A percentile compares a stretch with the other conserved stretches of the same genome.
Evolutionary conservation across 2,113 vertebrate species (phyloP).

Genomic region (Delphinus delphis): DNA sequence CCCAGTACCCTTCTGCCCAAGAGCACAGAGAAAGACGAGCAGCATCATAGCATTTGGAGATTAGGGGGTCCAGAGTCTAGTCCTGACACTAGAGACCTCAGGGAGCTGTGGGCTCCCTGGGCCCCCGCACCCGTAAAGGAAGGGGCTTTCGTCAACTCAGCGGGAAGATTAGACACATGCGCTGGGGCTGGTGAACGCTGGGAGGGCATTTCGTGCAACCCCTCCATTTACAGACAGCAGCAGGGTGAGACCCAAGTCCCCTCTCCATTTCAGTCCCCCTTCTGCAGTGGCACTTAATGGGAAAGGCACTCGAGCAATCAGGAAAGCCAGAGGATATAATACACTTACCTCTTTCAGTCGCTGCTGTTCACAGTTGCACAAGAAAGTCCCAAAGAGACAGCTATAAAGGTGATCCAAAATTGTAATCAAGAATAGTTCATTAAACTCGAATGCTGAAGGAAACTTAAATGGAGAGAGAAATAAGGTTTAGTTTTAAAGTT

Average conservation of each 20-base stretch:
- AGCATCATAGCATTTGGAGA: not conserved
- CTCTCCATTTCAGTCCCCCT: not conserved
- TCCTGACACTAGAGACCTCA: not conserved
- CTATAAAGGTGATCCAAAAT: constrained; percentile 98
- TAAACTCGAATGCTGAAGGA: constrained; percentile 97
- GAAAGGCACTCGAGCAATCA: not conserved
- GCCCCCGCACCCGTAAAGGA: not conserved
- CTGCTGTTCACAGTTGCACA: constrained; percentile 95
- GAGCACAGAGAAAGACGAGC: not conserved
- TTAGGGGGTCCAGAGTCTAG: not conserved
- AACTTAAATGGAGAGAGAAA: constrained; percentile 86
- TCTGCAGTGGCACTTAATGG: not conserved
- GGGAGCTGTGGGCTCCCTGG: not conserved
- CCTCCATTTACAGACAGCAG: not conserved
- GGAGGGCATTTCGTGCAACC: not conserved
- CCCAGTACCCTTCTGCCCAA: not conserved
- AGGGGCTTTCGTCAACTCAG: not conserved
- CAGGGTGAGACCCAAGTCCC: not conserved
- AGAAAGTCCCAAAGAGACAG: constrained; percentile 97
- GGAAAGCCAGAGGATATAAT: not conserved
- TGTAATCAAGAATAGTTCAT: constrained; percentile 95
- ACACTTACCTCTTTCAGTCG: constrained; percentile 87
- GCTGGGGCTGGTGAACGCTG: not conserved
- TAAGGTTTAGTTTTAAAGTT: not conserved
- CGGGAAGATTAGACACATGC: not conserved